These are phyloP conservation scores for Quadriops clusia DNA, from an alignment of 2,888 invertebrate genomes.

Conservation along the genomic window DNA sequence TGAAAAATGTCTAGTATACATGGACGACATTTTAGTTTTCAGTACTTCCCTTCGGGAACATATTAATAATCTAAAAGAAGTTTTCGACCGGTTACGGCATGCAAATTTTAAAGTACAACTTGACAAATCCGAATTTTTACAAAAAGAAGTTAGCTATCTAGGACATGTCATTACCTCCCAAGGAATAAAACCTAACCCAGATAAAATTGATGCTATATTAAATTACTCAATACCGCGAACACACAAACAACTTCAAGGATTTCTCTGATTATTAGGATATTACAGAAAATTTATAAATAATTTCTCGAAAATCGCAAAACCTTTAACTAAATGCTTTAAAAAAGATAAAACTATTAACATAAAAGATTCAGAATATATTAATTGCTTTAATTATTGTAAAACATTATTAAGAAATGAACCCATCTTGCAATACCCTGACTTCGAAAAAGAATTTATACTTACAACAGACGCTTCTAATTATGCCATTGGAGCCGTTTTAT, in stretches of 20 bases:
- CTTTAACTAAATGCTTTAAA: too few relatives aligned
- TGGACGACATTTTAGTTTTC: conserved; percentile 20
- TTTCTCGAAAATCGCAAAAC: too few relatives aligned
- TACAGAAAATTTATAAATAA: too few relatives aligned
- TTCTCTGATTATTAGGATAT: too few relatives aligned
- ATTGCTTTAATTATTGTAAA: too few relatives aligned
- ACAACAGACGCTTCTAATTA: conserved; percentile 8
- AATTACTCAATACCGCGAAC: conserved; percentile 11
- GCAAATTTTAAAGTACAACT: conserved; percentile 17
- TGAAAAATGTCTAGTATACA: conserved; percentile 16
- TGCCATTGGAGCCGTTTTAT: conserved; percentile 9
- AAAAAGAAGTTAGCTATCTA: conserved; percentile 9
- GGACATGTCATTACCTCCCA: conserved; percentile 10
- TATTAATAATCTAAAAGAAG: conserved; percentile 11
- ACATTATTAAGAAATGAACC: conserved; percentile 6
- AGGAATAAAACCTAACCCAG: conserved; percentile 11
- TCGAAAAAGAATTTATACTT: conserved; percentile 8
- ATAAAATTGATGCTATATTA: conserved; percentile 10
- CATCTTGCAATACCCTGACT: conserved; percentile 10
- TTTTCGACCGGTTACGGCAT: conserved; percentile 15
- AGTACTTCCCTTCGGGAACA: conserved; percentile 15
- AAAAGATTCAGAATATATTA: too few relatives aligned
- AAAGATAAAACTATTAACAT: too few relatives aligned
- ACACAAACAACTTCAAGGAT: too few relatives aligned
- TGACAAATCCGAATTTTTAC: conserved; percentile 11